A percentile compares a stretch with the other conserved stretches of the same genome.
Evolutionary conservation across 30 jellyfish, hydroid and myxozoan species (phyloP).

Genomic region (Aurelia sp.): DNA sequence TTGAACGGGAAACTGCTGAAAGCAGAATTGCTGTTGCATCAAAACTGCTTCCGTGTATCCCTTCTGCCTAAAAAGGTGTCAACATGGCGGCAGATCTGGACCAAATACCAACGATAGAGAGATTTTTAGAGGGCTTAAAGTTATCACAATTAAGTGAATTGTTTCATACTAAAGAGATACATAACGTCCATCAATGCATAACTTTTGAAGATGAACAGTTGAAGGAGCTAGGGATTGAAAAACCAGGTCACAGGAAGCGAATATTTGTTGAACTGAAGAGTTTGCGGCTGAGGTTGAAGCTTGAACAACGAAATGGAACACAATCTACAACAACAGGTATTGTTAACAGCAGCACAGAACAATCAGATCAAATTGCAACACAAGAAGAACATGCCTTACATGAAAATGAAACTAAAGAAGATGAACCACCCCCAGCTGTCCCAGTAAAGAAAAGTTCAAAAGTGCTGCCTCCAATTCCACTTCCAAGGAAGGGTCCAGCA

Average conservation of each 20-base stretch:
- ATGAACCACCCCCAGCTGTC: background rate
- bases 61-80: background rate
- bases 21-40: background rate
- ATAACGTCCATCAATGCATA: constrained; percentile 24
- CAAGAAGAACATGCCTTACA: background rate
- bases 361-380: background rate
- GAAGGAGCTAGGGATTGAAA: constrained; percentile 75
- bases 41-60: constrained; percentile 56
- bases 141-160: constrained; percentile 37
- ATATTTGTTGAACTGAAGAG: constrained; percentile 60
- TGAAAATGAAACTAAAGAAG: background rate
- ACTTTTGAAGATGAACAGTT: constrained; percentile 48
- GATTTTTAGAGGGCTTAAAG: constrained; percentile 59
- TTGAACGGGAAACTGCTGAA: background rate
- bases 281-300: constrained; percentile 34
- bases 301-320: constrained; percentile 1
- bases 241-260: constrained; percentile 86
- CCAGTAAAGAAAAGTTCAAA: constrained; percentile 22
- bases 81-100: background rate
- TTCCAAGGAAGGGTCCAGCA: background rate
- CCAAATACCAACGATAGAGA: constrained; percentile 41
- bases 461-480: constrained; percentile 37
- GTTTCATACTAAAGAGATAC: constrained; percentile 28
- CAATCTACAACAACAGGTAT: background rate
- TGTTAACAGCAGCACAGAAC: too few species aligned